Evolutionary conservation across 1,140 invertebrate genomes (phyloP).

Genomic region (Octopus bimaculoides): DNA sequence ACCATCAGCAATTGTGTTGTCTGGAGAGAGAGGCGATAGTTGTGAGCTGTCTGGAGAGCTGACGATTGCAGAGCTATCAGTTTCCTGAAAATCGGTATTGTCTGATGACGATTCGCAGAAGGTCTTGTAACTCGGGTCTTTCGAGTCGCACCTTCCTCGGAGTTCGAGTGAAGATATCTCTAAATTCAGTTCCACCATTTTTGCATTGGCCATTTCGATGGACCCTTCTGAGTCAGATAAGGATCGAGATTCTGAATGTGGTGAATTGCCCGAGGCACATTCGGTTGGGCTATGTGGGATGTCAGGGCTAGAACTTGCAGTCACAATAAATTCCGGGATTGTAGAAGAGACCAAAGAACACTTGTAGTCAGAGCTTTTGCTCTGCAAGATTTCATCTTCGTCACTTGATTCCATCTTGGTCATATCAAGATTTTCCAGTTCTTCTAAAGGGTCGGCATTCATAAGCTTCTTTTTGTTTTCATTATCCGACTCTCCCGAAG

Average conservation of each 20-base stretch:
- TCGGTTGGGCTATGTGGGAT: background rate
- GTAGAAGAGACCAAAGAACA: background rate
- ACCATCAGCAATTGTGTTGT: background rate
- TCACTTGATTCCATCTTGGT: constrained; percentile 10
- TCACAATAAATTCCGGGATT: background rate
- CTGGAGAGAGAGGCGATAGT: background rate
- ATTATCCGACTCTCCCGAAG: constrained; percentile 1
- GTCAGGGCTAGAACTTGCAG: constrained; percentile 23
- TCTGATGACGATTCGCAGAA: constrained; percentile 10
- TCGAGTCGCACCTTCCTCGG: background rate
- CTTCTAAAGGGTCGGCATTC: constrained; percentile 9
- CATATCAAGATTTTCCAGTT: constrained; percentile 20
- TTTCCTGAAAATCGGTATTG: constrained; percentile 10
- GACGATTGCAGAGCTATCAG: background rate
- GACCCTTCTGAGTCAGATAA: background rate
- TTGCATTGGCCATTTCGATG: background rate
- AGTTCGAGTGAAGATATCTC: background rate
- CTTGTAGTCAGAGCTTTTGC: background rate
- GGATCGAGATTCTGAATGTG: background rate
- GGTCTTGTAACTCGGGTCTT: background rate
- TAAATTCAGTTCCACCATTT: background rate
- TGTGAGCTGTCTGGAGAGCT: constrained; percentile 13
- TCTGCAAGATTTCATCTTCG: background rate
- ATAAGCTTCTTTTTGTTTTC: constrained; percentile 8
- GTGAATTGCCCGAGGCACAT: background rate